These are phyloP conservation scores for Ormia ochracea DNA, from an alignment of 2,888 invertebrate genomes.

Conservation along the genomic window DNA sequence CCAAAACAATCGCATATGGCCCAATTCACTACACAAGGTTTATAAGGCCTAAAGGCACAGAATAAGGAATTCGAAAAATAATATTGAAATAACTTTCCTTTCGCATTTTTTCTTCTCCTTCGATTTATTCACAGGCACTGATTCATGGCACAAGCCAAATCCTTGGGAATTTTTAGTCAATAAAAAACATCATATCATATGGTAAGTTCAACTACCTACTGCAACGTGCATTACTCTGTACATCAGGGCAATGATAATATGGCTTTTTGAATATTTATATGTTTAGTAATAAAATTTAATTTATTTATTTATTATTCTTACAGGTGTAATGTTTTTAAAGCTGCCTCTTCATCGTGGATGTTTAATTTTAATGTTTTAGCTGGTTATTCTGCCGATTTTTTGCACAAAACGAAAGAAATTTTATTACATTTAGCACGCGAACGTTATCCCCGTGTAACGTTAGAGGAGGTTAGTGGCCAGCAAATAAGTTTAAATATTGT, in stretches of 20 bases:
- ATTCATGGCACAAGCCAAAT: conserved; percentile 81
- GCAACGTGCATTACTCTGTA: background rate
- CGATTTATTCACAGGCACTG: conserved; percentile 71
- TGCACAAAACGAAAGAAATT: conserved; percentile 87
- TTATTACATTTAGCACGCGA: conserved; percentile 87
- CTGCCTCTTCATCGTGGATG: conserved; percentile 94
- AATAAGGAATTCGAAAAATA: background rate
- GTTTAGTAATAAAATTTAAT: background rate
- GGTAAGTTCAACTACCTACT: conserved; percentile 78
- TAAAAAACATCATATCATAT: conserved; percentile 87
- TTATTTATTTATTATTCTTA: conserved; percentile 53
- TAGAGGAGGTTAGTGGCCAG: conserved; percentile 78
- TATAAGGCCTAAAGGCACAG: background rate
- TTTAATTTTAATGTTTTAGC: conserved; percentile 92
- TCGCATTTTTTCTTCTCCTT: conserved; percentile 11
- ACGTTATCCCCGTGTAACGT: conserved; percentile 86
- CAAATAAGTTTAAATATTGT: background rate
- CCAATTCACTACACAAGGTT: conserved; percentile 24
- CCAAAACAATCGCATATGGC: conserved; percentile 16
- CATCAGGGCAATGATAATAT: background rate
- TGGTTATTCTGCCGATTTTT: conserved; percentile 86
- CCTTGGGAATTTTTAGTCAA: conserved; percentile 92
- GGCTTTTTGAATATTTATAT: no score
- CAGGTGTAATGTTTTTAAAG: conserved; percentile 89
- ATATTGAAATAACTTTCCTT: conserved; percentile 27